Evolutionary conservation across 1,140 invertebrate genomes (phyloP).

Genomic region (Leptonema lineaticorne): DNA sequence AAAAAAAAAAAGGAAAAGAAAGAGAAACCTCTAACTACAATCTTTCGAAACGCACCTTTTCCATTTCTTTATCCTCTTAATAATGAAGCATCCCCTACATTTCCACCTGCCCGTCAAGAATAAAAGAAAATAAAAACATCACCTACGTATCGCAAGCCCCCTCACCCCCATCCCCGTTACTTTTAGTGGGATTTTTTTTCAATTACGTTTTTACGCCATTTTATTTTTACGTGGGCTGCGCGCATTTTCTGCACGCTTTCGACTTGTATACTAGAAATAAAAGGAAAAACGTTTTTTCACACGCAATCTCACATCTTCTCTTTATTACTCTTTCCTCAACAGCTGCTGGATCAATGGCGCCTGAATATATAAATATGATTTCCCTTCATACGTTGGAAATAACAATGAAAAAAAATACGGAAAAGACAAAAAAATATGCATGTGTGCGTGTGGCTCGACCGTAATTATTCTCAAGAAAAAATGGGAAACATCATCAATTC

Average conservation of each 20-base stretch:
- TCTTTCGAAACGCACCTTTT: constrained; percentile 21
- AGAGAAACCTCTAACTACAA: background rate
- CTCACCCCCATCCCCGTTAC: no score
- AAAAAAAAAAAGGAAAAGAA: background rate
- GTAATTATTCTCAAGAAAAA: background rate
- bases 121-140: no score
- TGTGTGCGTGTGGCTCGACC: background rate
- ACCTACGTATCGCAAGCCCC: background rate
- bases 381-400: background rate
- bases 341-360: constrained; percentile 16
- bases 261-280: background rate
- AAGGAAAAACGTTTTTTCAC: constrained; percentile 18
- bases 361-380: constrained; percentile 26
- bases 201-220: constrained; percentile 25
- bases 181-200: constrained; percentile 23
- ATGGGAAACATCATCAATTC: background rate
- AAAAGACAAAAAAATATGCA: background rate
- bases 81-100: constrained; percentile 17
- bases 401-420: background rate
- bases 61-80: no score
- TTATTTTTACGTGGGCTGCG: background rate
- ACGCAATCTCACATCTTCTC: constrained; percentile 27
- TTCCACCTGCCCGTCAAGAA: no score
- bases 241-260: background rate
- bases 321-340: constrained; percentile 27